phyloP scores from a whole-genome alignment of 2,113 vertebrate genomes.

The Peromyscus californicus region DNA sequence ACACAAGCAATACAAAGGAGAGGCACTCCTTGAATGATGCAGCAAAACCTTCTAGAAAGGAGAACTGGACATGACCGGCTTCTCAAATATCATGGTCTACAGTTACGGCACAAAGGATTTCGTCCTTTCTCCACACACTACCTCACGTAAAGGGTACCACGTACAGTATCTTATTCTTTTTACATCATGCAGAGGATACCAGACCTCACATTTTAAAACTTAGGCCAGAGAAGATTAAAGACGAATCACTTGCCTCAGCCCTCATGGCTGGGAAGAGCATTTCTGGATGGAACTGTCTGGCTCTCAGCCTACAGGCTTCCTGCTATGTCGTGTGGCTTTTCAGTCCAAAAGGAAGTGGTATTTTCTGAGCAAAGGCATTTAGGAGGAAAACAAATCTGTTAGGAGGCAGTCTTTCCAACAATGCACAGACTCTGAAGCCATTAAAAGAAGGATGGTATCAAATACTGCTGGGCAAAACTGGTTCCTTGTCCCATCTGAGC shows the following conservation, averaged over 20 bases:
- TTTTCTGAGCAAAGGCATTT: conserved; percentile 48
- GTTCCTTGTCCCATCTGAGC: neutral
- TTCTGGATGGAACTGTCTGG: neutral
- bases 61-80: neutral
- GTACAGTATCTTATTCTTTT: neutral
- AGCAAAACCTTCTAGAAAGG: neutral
- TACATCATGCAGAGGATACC: neutral
- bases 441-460: neutral
- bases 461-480: neutral
- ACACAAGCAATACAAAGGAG: neutral
- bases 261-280: neutral
- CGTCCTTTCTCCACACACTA: neutral
- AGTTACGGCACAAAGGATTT: neutral
- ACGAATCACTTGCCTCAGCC: neutral
- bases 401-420: conserved; percentile 8
- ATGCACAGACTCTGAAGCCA: neutral
- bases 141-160: neutral
- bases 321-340: neutral
- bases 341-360: neutral
- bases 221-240: neutral
- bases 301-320: neutral
- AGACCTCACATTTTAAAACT: neutral
- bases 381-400: conserved; percentile 26
- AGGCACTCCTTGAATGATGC: neutral
- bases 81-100: neutral